Conservation (phyloP, 2,888 invertebrate genomes). For the Acrocyrtus sp. region DNA sequence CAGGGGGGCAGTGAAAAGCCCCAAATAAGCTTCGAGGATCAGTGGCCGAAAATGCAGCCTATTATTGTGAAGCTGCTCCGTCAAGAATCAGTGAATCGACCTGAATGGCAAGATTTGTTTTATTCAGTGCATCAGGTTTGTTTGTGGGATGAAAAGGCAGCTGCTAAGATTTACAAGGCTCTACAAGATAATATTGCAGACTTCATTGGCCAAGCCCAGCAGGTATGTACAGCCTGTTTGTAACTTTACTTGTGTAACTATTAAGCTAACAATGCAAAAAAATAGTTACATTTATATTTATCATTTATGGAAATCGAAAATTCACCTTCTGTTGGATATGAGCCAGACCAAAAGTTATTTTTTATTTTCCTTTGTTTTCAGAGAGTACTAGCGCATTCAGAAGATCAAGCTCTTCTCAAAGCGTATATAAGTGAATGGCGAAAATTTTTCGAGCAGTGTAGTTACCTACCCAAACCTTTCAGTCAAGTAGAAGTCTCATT, state of each 20-base stretch:
- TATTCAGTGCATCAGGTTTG: constrained; percentile 96
- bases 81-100: constrained; percentile 92
- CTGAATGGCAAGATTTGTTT: constrained; percentile 98
- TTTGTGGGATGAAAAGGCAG: constrained; percentile 96
- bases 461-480: constrained; percentile 96
- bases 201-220: constrained; percentile 86
- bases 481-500: constrained; percentile 89
- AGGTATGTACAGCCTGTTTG: constrained; percentile 46
- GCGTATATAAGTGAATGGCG: constrained; percentile 99
- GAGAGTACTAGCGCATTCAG: constrained; percentile 88
- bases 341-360: background rate
- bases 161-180: constrained; percentile 84
- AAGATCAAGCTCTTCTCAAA: constrained; percentile 94
- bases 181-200: constrained; percentile 92
- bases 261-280: too few species aligned
- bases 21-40: constrained; percentile 90
- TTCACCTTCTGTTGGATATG: too few species aligned
- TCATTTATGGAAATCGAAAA: too few species aligned
- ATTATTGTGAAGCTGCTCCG: constrained; percentile 92
- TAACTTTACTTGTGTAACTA: background rate
- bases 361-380: constrained; percentile 63
- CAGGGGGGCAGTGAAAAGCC: constrained; percentile 74
- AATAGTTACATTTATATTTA: background rate
- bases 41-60: constrained; percentile 96
- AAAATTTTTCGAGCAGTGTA: constrained; percentile 97